These are phyloP conservation scores for Neopipo cinnamomea DNA, from an alignment of 2,113 vertebrate genomes.

Conservation along the genomic window DNA sequence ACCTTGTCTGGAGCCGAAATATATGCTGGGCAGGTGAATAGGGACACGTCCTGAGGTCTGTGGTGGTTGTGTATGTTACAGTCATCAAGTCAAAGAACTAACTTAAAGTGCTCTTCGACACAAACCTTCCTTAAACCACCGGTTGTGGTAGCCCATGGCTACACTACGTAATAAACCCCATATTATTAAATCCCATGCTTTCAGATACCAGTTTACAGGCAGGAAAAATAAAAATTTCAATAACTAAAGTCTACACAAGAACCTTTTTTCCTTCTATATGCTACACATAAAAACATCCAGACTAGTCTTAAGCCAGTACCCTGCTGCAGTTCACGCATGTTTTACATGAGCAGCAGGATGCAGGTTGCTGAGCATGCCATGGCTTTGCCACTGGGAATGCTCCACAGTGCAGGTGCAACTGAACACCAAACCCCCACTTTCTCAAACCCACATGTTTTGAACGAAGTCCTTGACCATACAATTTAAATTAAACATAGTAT, in stretches of 20 bases:
- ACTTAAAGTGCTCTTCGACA: background rate
- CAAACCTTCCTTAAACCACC: background rate
- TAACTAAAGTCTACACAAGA: background rate
- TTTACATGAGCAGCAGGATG: background rate
- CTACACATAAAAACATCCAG: background rate
- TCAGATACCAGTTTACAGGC: background rate
- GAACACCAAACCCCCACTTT: no score
- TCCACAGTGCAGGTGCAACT: rapidly evolving
- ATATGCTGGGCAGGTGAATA: rapidly evolving
- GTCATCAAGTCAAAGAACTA: background rate
- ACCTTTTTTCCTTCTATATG: rapidly evolving
- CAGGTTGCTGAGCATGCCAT: rapidly evolving
- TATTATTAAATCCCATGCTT: background rate
- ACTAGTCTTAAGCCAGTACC: background rate
- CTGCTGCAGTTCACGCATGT: rapidly evolving
- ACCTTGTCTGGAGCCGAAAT: background rate
- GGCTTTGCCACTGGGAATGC: rapidly evolving
- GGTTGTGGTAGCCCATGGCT: background rate
- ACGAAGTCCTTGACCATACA: background rate
- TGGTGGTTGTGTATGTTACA: rapidly evolving
- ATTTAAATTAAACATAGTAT: background rate
- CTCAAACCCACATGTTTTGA: background rate
- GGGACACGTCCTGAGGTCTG: rapidly evolving
- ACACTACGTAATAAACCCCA: background rate
- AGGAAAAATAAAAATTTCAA: background rate